A percentile compares a stretch with the other conserved stretches of the same genome.
Conservation (phyloP, 2,113 vertebrate genomes). For the Collichthys lucidus region DNA sequence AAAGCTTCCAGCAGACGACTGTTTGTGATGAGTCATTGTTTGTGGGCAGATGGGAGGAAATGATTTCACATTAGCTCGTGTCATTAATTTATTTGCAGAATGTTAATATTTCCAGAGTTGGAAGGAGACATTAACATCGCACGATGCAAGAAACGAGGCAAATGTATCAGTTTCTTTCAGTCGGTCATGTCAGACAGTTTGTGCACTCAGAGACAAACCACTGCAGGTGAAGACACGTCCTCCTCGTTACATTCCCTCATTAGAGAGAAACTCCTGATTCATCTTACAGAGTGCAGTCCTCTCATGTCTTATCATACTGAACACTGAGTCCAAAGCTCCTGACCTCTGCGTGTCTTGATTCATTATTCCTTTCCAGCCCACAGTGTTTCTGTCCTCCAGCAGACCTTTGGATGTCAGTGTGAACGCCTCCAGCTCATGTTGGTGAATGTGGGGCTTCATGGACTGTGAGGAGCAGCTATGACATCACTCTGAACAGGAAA, state of each 20-base stretch:
- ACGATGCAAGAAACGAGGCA: constrained; percentile 7
- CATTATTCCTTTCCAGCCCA: constrained; percentile 38
- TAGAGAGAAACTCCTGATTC: constrained; percentile 9
- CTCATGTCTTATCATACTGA: constrained; percentile 20
- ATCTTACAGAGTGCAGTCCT: constrained; percentile 16
- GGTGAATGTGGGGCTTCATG: not conserved
- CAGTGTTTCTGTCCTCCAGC: constrained; percentile 23
- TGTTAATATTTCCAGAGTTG: not conserved
- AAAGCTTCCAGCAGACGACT: constrained; percentile 12
- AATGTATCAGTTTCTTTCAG: not conserved
- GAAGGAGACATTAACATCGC: not conserved
- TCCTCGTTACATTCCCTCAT: constrained; percentile 23
- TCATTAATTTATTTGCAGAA: constrained; percentile 2
- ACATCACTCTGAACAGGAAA: not conserved
- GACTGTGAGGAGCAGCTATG: not conserved
- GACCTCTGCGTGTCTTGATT: constrained; percentile 29
- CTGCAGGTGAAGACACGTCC: not conserved
- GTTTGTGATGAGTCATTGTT: constrained; percentile 19
- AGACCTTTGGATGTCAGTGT: constrained; percentile 24
- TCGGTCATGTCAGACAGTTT: not conserved
- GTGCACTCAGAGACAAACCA: not conserved
- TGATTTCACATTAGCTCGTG: constrained; percentile 19
- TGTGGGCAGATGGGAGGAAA: constrained; percentile 28
- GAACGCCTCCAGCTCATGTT: not conserved
- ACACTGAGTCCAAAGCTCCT: constrained; percentile 25